Evolutionary conservation across 2,113 vertebrate species (phyloP).

Genomic region (Onychostoma macrolepis): DNA sequence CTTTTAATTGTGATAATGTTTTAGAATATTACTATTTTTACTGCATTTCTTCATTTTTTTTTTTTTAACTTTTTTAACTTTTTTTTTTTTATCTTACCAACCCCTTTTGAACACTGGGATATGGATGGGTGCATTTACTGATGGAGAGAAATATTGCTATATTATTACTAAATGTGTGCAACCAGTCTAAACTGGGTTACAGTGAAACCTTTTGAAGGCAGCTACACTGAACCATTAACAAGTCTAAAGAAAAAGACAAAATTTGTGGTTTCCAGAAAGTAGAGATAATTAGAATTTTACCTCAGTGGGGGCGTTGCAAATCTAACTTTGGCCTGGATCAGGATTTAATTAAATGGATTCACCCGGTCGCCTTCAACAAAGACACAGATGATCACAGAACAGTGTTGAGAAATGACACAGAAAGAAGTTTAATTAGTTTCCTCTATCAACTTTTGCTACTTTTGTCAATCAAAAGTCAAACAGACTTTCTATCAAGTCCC

Average conservation of each 20-base stretch:
- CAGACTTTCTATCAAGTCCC: slow-evolving; percentile 38
- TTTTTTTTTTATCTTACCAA: not conserved
- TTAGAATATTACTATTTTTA: not conserved
- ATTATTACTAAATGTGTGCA: slow-evolving; percentile 33
- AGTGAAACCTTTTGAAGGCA: slow-evolving; percentile 30
- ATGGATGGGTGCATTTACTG: not conserved
- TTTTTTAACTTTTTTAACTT: too few relatives aligned
- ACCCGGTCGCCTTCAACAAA: slow-evolving; percentile 40
- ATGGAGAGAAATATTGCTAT: slow-evolving; percentile 20
- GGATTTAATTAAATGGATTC: slow-evolving; percentile 53
- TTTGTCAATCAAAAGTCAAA: slow-evolving; percentile 54
- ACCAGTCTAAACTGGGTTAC: slow-evolving; percentile 7
- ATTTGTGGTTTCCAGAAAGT: slow-evolving; percentile 36
- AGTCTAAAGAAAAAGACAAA: slow-evolving; percentile 30
- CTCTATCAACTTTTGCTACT: slow-evolving; percentile 31
- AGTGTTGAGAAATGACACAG: slow-evolving; percentile 41
- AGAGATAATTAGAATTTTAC: slow-evolving; percentile 59
- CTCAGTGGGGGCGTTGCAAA: slow-evolving; percentile 46
- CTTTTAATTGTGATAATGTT: not conserved
- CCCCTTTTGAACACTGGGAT: not conserved
- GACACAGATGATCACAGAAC: slow-evolving; percentile 37
- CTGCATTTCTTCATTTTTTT: not conserved
- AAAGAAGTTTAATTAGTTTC: slow-evolving; percentile 55
- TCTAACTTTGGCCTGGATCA: slow-evolving; percentile 45
- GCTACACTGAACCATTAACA: slow-evolving; percentile 48